Evolutionary conservation across 2,797 vertebrate genomes (phyloP).

Genomic region (Leptoclinus maculatus): DNA sequence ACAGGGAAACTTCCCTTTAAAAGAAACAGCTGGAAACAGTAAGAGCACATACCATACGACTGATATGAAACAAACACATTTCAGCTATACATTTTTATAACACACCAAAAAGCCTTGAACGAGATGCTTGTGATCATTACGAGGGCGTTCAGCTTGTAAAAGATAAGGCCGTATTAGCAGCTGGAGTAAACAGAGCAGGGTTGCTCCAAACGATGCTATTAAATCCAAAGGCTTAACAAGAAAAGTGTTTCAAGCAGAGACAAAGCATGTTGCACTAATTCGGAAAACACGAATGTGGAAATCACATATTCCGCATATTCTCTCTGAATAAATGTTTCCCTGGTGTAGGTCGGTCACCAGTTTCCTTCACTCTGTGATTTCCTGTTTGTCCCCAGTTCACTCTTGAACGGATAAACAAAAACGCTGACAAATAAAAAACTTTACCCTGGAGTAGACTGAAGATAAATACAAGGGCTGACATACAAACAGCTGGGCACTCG

Average conservation of each 20-base stretch:
- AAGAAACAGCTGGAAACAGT: slow-evolving; percentile 60
- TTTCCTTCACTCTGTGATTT: slow-evolving; percentile 45
- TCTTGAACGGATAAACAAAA: slow-evolving; percentile 41
- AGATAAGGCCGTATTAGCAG: slow-evolving; percentile 78
- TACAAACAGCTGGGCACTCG: slow-evolving; percentile 24
- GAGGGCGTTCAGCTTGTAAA: slow-evolving; percentile 70
- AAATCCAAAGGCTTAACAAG: slow-evolving; percentile 64
- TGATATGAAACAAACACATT: slow-evolving; percentile 50
- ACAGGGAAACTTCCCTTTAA: slow-evolving; percentile 31
- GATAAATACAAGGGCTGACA: slow-evolving; percentile 15
- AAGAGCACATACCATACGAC: slow-evolving; percentile 33
- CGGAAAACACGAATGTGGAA: slow-evolving; percentile 50
- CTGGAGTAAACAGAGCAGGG: slow-evolving; percentile 61
- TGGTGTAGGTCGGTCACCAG: slow-evolving; percentile 21
- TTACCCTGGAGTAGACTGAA: slow-evolving; percentile 8
- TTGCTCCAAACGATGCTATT: slow-evolving; percentile 68
- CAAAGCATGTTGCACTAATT: slow-evolving; percentile 57
- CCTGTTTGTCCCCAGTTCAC: slow-evolving; percentile 48
- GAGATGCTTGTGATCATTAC: slow-evolving; percentile 66
- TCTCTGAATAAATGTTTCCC: slow-evolving; percentile 43
- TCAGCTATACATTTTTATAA: slow-evolving; percentile 59
- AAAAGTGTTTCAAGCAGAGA: slow-evolving; percentile 71
- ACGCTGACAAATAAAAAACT: slow-evolving; percentile 25
- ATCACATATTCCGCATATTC: slow-evolving; percentile 38
- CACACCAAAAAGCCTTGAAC: slow-evolving; percentile 30